Percentiles rank a stretch among this genome's conserved stretches.
phyloP scores from a whole-genome alignment of 2,888 invertebrate species.

The Ornithoptera priamus region DNA sequence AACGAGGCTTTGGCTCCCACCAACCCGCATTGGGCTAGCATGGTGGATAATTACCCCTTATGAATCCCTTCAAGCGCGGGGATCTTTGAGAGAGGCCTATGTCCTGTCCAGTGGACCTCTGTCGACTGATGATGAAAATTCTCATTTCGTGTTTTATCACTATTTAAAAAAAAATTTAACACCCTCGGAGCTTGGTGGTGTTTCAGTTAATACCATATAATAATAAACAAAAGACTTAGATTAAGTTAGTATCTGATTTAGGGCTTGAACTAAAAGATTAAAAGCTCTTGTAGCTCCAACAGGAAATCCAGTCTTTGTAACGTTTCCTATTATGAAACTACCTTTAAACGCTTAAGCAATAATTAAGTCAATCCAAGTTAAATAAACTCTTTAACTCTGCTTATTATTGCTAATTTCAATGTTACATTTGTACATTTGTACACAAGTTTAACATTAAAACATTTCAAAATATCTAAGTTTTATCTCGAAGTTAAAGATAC shows the following conservation, averaged over 20 bases:
- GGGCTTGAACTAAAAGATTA: background rate
- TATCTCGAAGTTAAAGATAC: background rate
- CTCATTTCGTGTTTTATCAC: too few species aligned
- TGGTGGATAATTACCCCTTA: too few species aligned
- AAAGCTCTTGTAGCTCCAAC: slow-evolving; percentile 13
- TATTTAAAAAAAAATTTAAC: too few species aligned
- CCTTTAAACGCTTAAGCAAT: slow-evolving; percentile 32
- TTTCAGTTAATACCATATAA: too few species aligned
- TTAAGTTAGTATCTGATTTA: background rate
- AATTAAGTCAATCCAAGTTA: slow-evolving; percentile 42
- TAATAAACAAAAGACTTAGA: background rate
- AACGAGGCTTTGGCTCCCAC: too few species aligned
- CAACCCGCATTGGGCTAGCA: too few species aligned
- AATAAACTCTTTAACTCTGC: slow-evolving; percentile 38
- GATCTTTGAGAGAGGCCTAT: too few species aligned
- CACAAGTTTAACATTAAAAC: background rate
- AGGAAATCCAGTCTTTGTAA: slow-evolving; percentile 34
- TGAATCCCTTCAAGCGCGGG: too few species aligned
- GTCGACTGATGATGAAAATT: too few species aligned
- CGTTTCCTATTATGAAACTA: slow-evolving; percentile 48
- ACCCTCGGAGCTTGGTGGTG: too few species aligned
- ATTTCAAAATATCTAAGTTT: background rate
- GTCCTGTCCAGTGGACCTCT: too few species aligned
- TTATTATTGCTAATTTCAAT: slow-evolving; percentile 37
- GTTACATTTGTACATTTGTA: background rate